Percentiles rank a stretch among this genome's conserved stretches.
Conservation (phyloP, 1,140 invertebrate genomes). For the Magallana angulata region DNA sequence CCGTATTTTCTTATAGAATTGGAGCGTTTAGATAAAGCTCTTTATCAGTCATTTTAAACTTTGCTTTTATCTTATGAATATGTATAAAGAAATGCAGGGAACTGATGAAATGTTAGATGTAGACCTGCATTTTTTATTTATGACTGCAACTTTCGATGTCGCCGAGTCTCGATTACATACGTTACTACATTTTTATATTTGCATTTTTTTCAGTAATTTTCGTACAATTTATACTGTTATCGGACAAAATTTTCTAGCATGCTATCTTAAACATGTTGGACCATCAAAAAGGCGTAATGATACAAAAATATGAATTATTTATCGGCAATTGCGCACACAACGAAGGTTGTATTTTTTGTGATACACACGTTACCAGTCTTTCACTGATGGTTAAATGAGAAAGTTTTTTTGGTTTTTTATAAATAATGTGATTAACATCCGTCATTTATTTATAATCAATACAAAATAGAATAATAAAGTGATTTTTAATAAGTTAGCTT, state of each 20-base stretch:
- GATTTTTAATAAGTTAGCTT: not conserved
- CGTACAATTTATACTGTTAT: not conserved
- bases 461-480: not conserved
- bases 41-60: not conserved
- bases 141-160: not conserved
- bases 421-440: not conserved
- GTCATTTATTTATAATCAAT: not conserved
- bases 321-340: not conserved
- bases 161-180: not conserved
- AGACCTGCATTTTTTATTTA: not conserved
- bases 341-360: not conserved
- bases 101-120: not conserved
- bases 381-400: not conserved
- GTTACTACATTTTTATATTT: not conserved
- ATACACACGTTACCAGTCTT: conserved; percentile 1
- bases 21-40: not conserved
- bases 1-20: not conserved
- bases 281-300: not conserved
- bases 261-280: not conserved
- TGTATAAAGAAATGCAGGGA: not conserved
- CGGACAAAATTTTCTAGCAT: not conserved
- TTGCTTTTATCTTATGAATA: not conserved
- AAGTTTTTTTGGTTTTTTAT: not conserved
- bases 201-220: not conserved
- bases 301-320: not conserved